These are phyloP conservation scores for Drosophila greeni DNA, from an alignment of 2,888 invertebrate species.

Conservation along the genomic window DNA sequence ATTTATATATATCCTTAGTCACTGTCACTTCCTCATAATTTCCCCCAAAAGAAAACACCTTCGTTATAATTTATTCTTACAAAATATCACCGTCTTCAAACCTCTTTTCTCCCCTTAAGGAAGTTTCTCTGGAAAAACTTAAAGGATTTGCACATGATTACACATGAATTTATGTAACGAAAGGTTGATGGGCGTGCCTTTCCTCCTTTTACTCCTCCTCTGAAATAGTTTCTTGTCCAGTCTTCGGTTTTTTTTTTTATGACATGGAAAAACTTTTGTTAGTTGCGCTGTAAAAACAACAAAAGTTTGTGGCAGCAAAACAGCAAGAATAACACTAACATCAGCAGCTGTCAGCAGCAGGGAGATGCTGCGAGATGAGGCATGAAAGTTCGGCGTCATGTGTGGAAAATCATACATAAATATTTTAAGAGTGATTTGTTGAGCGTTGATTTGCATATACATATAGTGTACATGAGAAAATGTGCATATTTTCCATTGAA, in stretches of 20 bases:
- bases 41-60: neutral
- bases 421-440: constrained; percentile 5
- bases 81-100: neutral
- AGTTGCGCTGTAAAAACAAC: constrained; percentile 26
- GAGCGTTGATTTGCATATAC: neutral
- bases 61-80: neutral
- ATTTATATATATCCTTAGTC: neutral
- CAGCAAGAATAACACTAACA: constrained; percentile 22
- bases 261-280: constrained; percentile 5
- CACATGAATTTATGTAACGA: constrained; percentile 4
- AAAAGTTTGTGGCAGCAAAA: constrained; percentile 15
- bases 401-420: constrained; percentile 1
- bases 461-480: neutral
- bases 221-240: neutral
- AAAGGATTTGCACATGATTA: constrained; percentile 12
- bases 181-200: neutral
- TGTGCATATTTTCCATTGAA: constrained; percentile 3
- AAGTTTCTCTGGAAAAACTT: constrained; percentile 5
- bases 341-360: constrained; percentile 28
- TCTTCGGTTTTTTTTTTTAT: constrained; percentile 1
- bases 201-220: neutral
- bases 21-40: neutral
- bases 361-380: constrained; percentile 17
- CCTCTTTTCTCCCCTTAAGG: neutral
- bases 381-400: constrained; percentile 7